phyloP scores from a whole-genome alignment of 2,113 vertebrate genomes.

The Siphamia tubifer region DNA sequence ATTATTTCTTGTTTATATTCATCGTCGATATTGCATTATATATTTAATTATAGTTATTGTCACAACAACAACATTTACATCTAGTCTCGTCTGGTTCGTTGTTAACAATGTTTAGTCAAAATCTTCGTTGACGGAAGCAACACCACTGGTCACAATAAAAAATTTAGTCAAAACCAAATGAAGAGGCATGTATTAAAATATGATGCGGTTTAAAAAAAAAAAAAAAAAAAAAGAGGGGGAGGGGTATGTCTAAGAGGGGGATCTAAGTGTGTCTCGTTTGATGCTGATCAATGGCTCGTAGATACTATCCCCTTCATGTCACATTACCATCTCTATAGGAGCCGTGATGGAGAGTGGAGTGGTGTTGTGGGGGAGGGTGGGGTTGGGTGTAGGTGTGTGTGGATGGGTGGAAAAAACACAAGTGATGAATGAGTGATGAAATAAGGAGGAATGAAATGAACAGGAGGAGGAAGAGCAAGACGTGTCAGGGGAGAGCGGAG shows the following conservation, averaged over 20 bases:
- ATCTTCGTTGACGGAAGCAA: too few species aligned
- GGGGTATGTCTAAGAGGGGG: neutral
- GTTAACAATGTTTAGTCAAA: too few species aligned
- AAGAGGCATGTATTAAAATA: neutral
- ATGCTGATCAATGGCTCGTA: conserved; percentile 70
- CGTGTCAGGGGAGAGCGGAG: neutral
- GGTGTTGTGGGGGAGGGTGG: neutral
- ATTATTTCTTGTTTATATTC: too few species aligned
- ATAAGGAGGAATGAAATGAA: conserved; percentile 47
- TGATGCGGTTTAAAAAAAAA: neutral
- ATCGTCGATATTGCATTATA: too few species aligned
- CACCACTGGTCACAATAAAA: too few species aligned
- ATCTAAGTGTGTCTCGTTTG: conserved; percentile 51
- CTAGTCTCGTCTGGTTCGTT: too few species aligned
- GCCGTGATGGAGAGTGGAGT: conserved; percentile 36
- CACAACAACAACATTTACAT: too few species aligned
- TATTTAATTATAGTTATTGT: too few species aligned
- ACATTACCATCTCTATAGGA: conserved; percentile 80
- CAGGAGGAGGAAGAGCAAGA: conserved; percentile 31
- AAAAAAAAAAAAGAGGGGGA: neutral
- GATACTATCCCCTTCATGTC: conserved; percentile 72
- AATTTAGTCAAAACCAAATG: too few species aligned
- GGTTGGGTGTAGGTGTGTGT: too few species aligned
- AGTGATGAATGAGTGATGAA: conserved; percentile 55
- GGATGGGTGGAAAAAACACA: neutral